These are phyloP conservation scores for Gymnocephalus cernua DNA, from an alignment of 2,113 vertebrate genomes.

Conservation along the genomic window DNA sequence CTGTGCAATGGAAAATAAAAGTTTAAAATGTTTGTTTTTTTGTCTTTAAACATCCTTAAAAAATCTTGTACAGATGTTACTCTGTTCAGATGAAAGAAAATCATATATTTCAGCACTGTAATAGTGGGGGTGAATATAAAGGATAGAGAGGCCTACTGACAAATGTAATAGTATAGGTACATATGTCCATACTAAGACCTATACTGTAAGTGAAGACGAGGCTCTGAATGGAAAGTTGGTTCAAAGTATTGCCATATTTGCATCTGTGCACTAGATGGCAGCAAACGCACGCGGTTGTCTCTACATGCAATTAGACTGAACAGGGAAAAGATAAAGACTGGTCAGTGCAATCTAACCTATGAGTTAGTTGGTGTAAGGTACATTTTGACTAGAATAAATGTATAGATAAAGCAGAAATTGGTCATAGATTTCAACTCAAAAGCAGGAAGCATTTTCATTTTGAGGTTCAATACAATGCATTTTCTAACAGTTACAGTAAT, in stretches of 20 bases:
- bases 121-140: too few species aligned
- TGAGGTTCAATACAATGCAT: background rate
- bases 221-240: background rate
- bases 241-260: background rate
- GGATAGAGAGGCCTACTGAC: background rate
- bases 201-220: background rate
- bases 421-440: background rate
- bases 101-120: background rate
- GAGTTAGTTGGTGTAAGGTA: background rate
- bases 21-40: slow-evolving; percentile 70
- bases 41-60: slow-evolving; percentile 34
- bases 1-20: slow-evolving; percentile 86
- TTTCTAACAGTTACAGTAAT: background rate
- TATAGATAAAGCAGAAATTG: background rate
- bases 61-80: too few species aligned
- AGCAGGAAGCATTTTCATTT: background rate
- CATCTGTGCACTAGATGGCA: slow-evolving; percentile 62
- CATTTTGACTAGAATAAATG: background rate
- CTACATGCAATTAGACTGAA: background rate
- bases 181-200: background rate
- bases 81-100: background rate
- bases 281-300: slow-evolving; percentile 37
- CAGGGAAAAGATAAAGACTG: background rate
- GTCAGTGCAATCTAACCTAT: background rate
- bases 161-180: background rate